Evolutionary conservation across 2,888 invertebrate species (phyloP), one percentile per base, ranked within the genome.

Genomic region (Spodoptera littoralis): DNA sequence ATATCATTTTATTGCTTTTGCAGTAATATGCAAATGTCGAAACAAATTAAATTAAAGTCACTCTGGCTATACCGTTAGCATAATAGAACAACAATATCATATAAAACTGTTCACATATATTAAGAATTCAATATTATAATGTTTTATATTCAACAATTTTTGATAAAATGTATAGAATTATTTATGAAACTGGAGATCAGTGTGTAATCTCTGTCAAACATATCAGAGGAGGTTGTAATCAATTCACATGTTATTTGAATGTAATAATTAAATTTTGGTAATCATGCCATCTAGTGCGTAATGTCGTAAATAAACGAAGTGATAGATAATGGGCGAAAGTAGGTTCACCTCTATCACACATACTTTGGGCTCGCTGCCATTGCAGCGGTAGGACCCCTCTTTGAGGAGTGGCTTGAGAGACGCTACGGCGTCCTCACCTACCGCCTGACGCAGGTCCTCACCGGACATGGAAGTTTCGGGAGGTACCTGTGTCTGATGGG

Each of bases 21-120:
- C 65, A 74, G 76, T 72, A 76, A 71, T 77, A 82, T 77, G 75
- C 71, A 80, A 81, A 77, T 77, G 51, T 57, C 54, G 18, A 47
- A 56, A 64, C 60, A 75, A 80, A 82, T 79, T 71, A 73, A 79
- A 73, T 77, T 68, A 63, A 11, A 45, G 11, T 51, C n/a, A 70
- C 46, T 57, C 41, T 46, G 27, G 41, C 6, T 55, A 50, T 66
- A 65, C 76, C 65, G 70, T 73, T 77, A 68, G 55, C 47, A 46
- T 48, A 58, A 44, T 44, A 41, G 36, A 61, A 59, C 49, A 56
- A 13, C 36, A 48, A 53, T 36, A 50, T 12, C 27, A n/a, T 11
- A 57, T 62, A 30, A 50, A 54, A 27, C 42, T 60, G 47, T 47
- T 2, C 18, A 18, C 18, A 18, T 18, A 47, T 59, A 51, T 50